These are phyloP conservation scores for Apomyelois bistriatella DNA, from an alignment of 2,888 invertebrate genomes.

Conservation along the genomic window DNA sequence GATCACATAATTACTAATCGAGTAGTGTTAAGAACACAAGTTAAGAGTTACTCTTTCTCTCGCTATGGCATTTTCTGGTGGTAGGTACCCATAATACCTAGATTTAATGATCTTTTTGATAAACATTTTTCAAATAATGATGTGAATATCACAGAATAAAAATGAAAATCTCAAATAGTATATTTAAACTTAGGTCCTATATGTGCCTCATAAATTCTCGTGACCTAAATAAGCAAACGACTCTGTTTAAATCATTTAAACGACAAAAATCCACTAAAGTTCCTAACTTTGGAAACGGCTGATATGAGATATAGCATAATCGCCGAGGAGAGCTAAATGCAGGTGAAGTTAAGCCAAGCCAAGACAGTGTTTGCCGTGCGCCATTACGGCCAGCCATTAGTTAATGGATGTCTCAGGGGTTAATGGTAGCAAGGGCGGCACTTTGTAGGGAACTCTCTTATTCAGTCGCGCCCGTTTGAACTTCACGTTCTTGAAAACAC, in stretches of 20 bases:
- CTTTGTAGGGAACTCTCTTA: conserved; percentile 28
- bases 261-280: conserved; percentile 1
- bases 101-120: no score
- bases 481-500: conserved; percentile 12
- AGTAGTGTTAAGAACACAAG: background rate
- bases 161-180: no score
- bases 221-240: conserved; percentile 3
- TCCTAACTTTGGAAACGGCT: background rate
- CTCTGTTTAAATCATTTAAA: background rate
- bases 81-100: no score
- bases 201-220: background rate
- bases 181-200: no score
- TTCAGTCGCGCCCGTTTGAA: conserved; percentile 13
- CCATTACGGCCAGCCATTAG: conserved; percentile 55
- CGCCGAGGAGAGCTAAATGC: conserved; percentile 29
- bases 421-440: conserved; percentile 44
- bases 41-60: background rate
- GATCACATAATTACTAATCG: no score
- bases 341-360: conserved; percentile 37
- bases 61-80: no score
- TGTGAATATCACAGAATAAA: no score
- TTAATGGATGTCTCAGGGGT: conserved; percentile 57
- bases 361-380: conserved; percentile 49
- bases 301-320: conserved; percentile 26
- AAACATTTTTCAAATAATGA: no score